These are phyloP conservation scores for Brienomyrus longianalis DNA, from an alignment of 2,113 vertebrate genomes.

Conservation along the genomic window DNA sequence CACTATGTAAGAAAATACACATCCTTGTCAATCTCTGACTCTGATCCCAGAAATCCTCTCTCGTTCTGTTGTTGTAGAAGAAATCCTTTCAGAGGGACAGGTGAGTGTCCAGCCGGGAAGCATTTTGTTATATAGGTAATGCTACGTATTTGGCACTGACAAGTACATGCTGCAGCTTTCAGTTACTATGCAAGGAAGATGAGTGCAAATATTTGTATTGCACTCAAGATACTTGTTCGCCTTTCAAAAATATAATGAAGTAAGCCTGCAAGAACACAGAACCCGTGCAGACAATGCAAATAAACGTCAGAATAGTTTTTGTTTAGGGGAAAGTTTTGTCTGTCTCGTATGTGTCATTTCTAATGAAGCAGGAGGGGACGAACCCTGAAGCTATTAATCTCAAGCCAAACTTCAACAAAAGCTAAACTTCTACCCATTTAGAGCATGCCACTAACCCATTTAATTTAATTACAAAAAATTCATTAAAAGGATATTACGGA, in stretches of 20 bases:
- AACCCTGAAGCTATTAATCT: conserved; percentile 43
- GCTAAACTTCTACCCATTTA: conserved; percentile 53
- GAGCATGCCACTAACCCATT: conserved; percentile 63
- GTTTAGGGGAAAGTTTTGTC: conserved; percentile 28
- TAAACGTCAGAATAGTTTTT: conserved; percentile 24
- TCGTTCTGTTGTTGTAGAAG: conserved; percentile 25
- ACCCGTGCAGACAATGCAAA: not conserved
- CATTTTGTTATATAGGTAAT: not conserved
- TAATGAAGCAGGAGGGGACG: conserved; percentile 33
- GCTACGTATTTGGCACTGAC: conserved; percentile 21
- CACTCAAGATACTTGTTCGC: not conserved
- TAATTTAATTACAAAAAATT: conserved; percentile 74
- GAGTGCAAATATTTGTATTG: not conserved
- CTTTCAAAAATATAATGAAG: not conserved
- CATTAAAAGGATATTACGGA: conserved; percentile 76
- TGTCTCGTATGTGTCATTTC: conserved; percentile 32
- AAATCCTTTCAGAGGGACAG: conserved; percentile 2
- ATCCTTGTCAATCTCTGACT: conserved; percentile 30
- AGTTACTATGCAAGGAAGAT: not conserved
- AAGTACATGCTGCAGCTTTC: conserved; percentile 16
- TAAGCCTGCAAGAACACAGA: conserved; percentile 25
- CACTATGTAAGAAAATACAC: conserved; percentile 16
- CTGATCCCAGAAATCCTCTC: conserved; percentile 9
- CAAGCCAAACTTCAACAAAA: conserved; percentile 40
- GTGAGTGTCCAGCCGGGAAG: not conserved